phyloP scores from a whole-genome alignment of 2,113 vertebrate species.

The Acanthochromis polyacanthus region DNA sequence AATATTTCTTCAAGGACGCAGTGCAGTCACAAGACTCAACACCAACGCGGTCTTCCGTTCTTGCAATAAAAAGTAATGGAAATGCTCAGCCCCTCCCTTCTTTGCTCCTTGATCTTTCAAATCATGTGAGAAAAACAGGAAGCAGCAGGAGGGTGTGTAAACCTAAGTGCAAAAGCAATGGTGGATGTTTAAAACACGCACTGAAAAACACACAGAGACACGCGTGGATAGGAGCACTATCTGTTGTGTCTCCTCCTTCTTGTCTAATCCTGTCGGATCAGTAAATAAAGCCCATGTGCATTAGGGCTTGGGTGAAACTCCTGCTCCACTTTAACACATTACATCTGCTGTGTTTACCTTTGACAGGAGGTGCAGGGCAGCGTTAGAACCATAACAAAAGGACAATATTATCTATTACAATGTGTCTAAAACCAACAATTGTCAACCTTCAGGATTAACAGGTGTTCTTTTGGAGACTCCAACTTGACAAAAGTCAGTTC shows the following conservation, averaged over 20 bases:
- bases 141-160: conserved; percentile 12
- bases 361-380: not conserved
- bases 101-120: conserved; percentile 7
- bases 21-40: too few relatives aligned
- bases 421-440: not conserved
- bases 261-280: conserved; percentile 58
- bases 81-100: conserved; percentile 6
- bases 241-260: not conserved
- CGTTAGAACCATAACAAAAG: not conserved
- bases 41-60: too few relatives aligned
- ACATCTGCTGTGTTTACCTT: conserved; percentile 37
- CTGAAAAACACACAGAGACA: not conserved
- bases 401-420: not conserved
- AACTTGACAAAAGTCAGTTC: too few relatives aligned
- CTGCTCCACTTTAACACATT: conserved; percentile 37
- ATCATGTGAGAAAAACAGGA: conserved; percentile 50
- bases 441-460: too few relatives aligned
- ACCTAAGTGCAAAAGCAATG: not conserved
- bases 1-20: too few relatives aligned
- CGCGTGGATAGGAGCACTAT: not conserved
- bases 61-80: not conserved
- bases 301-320: conserved; percentile 7
- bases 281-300: conserved; percentile 51
- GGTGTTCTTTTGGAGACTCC: too few relatives aligned
- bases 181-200: not conserved